These are phyloP conservation scores for Hemicordylus capensis DNA, from an alignment of 2,113 vertebrate genomes.

Conservation along the genomic window DNA sequence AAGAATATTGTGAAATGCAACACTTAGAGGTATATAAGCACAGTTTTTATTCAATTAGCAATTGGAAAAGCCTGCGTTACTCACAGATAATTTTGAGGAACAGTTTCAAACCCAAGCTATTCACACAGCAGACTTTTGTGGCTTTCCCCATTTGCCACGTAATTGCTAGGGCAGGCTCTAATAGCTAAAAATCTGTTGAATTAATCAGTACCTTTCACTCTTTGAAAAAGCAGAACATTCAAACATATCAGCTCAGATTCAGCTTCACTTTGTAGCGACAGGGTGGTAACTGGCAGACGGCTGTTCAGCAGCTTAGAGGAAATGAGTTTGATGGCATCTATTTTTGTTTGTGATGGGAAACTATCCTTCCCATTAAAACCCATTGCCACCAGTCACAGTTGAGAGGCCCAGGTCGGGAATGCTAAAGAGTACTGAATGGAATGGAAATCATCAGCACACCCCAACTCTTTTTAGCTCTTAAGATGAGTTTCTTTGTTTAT, in stretches of 20 bases:
- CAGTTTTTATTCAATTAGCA: constrained; percentile 11
- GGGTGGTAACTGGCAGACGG: not conserved
- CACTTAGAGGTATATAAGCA: constrained; percentile 1
- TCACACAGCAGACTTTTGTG: constrained; percentile 41
- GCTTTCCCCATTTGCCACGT: constrained; percentile 50
- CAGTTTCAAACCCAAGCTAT: constrained; percentile 31
- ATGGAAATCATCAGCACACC: too few relatives aligned
- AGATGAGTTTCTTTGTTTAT: too few relatives aligned
- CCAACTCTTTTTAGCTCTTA: too few relatives aligned
- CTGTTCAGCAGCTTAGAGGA: not conserved
- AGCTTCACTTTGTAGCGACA: not conserved
- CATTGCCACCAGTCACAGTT: not conserved
- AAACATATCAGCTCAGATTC: constrained; percentile 25
- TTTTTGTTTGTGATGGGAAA: constrained; percentile 2
- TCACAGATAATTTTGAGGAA: constrained; percentile 37
- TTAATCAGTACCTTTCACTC: constrained; percentile 21
- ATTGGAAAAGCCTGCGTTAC: constrained; percentile 8
- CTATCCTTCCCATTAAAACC: constrained; percentile 25
- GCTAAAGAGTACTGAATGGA: not conserved
- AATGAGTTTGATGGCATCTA: constrained; percentile 1
- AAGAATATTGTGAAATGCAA: not conserved
- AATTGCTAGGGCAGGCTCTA: constrained; percentile 53
- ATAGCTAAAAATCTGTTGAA: constrained; percentile 32
- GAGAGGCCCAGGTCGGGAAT: not conserved
- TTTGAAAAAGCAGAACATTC: constrained; percentile 1